Evolutionary conservation across 2,888 invertebrate genomes (phyloP).

Genomic region (Rhagonycha fulva): DNA sequence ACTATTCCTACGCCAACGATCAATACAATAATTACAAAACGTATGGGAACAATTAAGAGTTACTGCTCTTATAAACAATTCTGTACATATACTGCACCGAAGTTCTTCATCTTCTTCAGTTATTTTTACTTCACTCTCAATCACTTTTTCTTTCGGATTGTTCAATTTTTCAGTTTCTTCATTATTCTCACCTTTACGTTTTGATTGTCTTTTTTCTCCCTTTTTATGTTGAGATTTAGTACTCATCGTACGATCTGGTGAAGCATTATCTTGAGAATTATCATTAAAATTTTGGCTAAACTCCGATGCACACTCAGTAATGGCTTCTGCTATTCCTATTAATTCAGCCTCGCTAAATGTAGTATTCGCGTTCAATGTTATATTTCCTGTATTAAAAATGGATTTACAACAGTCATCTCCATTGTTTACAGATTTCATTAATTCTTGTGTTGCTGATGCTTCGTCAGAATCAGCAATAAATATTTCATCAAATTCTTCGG

Average conservation of each 20-base stretch:
- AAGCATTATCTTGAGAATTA: no score
- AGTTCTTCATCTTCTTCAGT: constrained; percentile 66
- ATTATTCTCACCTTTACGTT: constrained; percentile 37
- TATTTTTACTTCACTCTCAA: constrained; percentile 33
- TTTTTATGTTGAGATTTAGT: no score
- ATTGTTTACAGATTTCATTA: no score
- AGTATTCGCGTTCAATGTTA: no score
- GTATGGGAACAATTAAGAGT: constrained; percentile 76
- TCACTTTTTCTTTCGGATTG: not conserved
- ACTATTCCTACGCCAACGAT: constrained; percentile 70
- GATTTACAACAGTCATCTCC: no score
- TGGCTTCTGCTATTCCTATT: no score
- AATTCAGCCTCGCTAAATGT: no score
- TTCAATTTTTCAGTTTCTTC: not conserved
- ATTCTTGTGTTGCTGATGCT: no score
- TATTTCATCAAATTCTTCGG: not conserved
- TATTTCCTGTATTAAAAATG: no score
- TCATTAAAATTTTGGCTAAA: no score
- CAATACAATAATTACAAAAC: constrained; percentile 74
- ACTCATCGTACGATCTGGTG: not conserved
- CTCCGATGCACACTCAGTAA: no score
- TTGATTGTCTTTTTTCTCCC: no score
- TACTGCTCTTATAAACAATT: constrained; percentile 71
- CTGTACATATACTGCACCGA: constrained; percentile 76
- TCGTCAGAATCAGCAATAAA: not conserved